A percentile compares a stretch with the other conserved stretches of the same genome.
phyloP scores from a whole-genome alignment of 2,797 vertebrate genomes.

The Luscinia megarhynchos region DNA sequence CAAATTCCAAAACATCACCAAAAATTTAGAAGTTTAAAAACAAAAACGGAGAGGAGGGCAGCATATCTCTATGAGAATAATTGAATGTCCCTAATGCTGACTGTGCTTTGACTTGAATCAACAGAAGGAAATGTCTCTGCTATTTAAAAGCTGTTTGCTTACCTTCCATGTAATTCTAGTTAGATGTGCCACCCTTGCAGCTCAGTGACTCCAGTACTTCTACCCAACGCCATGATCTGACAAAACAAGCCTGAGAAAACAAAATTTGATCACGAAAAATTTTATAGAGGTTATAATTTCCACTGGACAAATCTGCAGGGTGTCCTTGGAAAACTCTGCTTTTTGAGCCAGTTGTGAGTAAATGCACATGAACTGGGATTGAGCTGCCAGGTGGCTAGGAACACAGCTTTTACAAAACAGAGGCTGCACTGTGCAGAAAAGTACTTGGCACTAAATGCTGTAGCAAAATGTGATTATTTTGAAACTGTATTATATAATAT shows the following conservation, averaged over 20 bases:
- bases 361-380: not conserved
- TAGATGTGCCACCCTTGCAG: not conserved
- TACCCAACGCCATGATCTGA: conserved; percentile 68
- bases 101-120: not conserved
- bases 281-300: conserved; percentile 53
- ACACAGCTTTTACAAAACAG: conserved; percentile 1
- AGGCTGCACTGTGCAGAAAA: not conserved
- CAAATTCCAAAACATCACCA: not conserved
- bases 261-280: conserved; percentile 13
- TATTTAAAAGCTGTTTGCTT: conserved; percentile 36
- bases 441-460: not conserved
- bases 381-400: conserved; percentile 23
- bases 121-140: conserved; percentile 56
- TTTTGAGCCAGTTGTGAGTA: conserved; percentile 40
- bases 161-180: not conserved
- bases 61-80: not conserved
- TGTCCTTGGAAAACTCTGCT: conserved; percentile 44
- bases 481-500: not conserved
- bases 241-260: conserved; percentile 57
- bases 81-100: not conserved
- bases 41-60: not conserved
- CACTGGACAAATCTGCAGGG: conserved; percentile 5
- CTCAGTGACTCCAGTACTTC: conserved; percentile 29
- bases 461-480: not conserved
- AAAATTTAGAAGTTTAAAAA: not conserved